Evolutionary conservation across 2,113 vertebrate genomes (phyloP).

Genomic region (Dipodomys ordii): DNA sequence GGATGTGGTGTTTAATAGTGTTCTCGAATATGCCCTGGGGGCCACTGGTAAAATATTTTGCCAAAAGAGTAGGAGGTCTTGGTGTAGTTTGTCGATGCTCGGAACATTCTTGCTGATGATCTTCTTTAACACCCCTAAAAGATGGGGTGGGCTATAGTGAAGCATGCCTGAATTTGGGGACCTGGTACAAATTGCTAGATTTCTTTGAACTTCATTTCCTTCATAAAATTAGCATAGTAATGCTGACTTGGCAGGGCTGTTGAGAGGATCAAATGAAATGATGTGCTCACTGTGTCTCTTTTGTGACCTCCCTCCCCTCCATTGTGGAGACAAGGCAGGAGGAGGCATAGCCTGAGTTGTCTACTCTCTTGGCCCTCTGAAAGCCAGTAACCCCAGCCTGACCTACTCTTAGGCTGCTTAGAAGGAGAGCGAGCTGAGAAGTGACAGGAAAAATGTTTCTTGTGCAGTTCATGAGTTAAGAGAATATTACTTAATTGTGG

Average conservation of each 20-base stretch:
- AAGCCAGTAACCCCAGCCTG: constrained; percentile 54
- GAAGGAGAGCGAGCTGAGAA: constrained; percentile 66
- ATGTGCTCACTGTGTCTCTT: background rate
- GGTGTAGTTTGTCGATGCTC: background rate
- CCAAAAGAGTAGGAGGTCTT: background rate
- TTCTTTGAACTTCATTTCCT: constrained; percentile 44
- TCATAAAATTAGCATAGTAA: constrained; percentile 25
- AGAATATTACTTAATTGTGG: constrained; percentile 82
- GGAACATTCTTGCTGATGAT: background rate
- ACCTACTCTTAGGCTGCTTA: constrained; percentile 51
- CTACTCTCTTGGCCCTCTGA: background rate
- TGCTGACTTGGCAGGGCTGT: background rate
- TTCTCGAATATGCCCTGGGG: background rate
- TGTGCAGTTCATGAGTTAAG: constrained; percentile 79
- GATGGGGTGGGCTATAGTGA: background rate
- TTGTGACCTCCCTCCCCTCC: background rate
- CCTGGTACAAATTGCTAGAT: constrained; percentile 13
- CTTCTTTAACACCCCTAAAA: background rate
- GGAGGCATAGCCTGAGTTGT: background rate
- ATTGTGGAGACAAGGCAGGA: background rate
- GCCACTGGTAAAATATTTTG: background rate
- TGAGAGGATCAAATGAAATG: background rate
- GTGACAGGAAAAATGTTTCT: constrained; percentile 76
- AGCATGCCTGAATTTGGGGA: background rate
- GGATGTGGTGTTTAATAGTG: background rate